Evolutionary conservation across 2,797 vertebrate genomes (phyloP).

Genomic region (Clarias pachynema): DNA sequence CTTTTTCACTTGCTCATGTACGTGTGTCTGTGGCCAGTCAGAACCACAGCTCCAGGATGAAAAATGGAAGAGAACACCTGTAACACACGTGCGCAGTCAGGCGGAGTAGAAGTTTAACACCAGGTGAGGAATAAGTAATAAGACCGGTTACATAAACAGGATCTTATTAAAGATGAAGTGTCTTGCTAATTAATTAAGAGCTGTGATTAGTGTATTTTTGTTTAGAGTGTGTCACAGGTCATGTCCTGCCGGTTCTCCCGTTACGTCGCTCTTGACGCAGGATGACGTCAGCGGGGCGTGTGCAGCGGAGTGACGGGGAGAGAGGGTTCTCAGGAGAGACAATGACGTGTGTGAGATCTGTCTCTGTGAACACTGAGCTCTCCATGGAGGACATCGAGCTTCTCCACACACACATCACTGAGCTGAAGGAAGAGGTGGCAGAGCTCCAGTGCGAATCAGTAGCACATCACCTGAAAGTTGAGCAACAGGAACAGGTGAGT

Average conservation of each 20-base stretch:
- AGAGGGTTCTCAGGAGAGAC: not conserved
- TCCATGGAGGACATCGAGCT: conserved; percentile 23
- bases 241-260: not conserved
- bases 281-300: not conserved
- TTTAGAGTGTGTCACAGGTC: no score
- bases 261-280: not conserved
- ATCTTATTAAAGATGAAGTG: not conserved
- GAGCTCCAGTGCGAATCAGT: not conserved
- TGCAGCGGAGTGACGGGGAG: not conserved
- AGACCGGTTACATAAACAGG: not conserved
- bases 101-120: no score
- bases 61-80: no score
- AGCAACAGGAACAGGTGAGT: not conserved
- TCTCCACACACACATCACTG: not conserved
- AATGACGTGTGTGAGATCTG: not conserved
- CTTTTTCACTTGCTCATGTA: no score
- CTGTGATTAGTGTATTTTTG: no score
- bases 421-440: not conserved
- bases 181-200: not conserved
- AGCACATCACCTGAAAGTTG: not conserved
- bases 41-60: no score
- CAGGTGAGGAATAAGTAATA: no score
- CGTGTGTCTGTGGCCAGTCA: no score
- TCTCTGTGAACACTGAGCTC: conserved; percentile 14
- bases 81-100: no score